A percentile compares a stretch with the other conserved stretches of the same genome.
These are phyloP conservation scores for Phenacoccus solenopsis DNA, from an alignment of 1,140 invertebrate species.

Conservation along the genomic window DNA sequence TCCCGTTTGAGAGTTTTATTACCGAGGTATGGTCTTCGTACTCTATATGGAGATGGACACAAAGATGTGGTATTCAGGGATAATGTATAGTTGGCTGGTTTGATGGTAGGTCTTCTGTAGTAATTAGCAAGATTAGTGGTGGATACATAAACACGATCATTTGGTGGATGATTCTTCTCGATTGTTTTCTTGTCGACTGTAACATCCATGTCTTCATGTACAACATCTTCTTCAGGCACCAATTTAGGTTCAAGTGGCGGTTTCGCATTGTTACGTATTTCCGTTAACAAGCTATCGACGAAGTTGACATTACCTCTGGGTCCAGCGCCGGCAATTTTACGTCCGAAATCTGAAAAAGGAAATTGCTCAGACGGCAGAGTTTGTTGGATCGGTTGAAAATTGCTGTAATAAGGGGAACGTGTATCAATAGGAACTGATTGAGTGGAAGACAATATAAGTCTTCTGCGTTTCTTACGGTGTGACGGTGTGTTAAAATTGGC, in stretches of 20 bases:
- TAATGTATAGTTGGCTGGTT: not conserved
- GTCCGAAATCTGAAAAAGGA: not conserved
- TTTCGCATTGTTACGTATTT: not conserved
- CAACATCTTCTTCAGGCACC: not conserved
- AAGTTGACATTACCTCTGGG: not conserved
- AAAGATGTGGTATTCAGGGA: not conserved
- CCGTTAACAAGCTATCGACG: not conserved
- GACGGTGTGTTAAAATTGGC: not conserved
- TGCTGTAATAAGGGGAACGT: not conserved
- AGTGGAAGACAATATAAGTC: not conserved
- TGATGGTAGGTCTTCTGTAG: not conserved
- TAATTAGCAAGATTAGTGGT: not conserved
- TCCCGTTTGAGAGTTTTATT: not conserved
- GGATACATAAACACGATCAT: not conserved
- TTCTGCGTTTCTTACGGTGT: conserved; percentile 6
- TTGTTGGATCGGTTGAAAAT: not conserved
- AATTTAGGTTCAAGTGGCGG: not conserved
- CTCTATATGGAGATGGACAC: not conserved
- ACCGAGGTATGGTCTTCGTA: not conserved
- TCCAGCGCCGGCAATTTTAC: not conserved
- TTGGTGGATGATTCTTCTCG: not conserved
- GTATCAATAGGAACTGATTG: not conserved
- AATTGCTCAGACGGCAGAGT: not conserved
- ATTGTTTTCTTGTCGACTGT: not conserved
- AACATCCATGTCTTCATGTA: not conserved